phyloP scores from a whole-genome alignment of 2,113 vertebrate species.

The Solea senegalensis region DNA sequence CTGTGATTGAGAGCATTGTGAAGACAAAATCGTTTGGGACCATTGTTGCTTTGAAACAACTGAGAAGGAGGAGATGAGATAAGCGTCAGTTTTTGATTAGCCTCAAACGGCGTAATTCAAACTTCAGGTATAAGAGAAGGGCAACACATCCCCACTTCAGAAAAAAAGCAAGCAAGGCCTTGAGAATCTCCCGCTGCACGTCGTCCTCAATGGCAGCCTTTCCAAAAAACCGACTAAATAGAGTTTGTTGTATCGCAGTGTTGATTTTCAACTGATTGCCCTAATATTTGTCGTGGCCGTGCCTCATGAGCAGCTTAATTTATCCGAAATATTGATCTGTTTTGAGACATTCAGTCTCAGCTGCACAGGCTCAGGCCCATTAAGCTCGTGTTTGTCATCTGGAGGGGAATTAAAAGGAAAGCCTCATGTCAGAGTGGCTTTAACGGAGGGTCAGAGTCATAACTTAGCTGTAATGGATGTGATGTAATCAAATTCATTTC shows the following conservation, averaged over 20 bases:
- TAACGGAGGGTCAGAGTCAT: neutral
- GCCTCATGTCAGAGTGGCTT: slow-evolving; percentile 56
- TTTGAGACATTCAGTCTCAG: slow-evolving; percentile 60
- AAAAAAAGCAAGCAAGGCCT: slow-evolving; percentile 22
- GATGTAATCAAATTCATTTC: neutral
- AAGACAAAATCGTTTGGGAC: slow-evolving; percentile 49
- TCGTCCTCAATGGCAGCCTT: slow-evolving; percentile 28
- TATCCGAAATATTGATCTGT: slow-evolving; percentile 28
- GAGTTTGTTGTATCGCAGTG: neutral
- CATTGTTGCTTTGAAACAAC: slow-evolving; percentile 45
- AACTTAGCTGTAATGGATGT: neutral
- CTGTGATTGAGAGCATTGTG: slow-evolving; percentile 77
- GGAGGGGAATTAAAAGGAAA: slow-evolving; percentile 22
- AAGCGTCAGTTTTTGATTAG: slow-evolving; percentile 41
- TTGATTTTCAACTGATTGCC: slow-evolving; percentile 25
- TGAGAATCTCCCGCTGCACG: slow-evolving; percentile 10
- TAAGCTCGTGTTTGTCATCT: slow-evolving; percentile 49
- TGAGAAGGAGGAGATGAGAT: slow-evolving; percentile 42
- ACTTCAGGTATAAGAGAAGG: slow-evolving; percentile 28
- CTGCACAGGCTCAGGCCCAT: slow-evolving; percentile 57
- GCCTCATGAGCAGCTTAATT: slow-evolving; percentile 25
- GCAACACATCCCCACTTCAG: slow-evolving; percentile 17
- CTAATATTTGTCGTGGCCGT: slow-evolving; percentile 29
- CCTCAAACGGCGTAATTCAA: slow-evolving; percentile 32
- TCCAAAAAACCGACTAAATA: slow-evolving; percentile 37